Percentiles rank a stretch among this genome's conserved stretches.
Evolutionary conservation across 37 sponge, comb jelly and placozoan species (phyloP).

Genomic region (Ephydatia muelleri): DNA sequence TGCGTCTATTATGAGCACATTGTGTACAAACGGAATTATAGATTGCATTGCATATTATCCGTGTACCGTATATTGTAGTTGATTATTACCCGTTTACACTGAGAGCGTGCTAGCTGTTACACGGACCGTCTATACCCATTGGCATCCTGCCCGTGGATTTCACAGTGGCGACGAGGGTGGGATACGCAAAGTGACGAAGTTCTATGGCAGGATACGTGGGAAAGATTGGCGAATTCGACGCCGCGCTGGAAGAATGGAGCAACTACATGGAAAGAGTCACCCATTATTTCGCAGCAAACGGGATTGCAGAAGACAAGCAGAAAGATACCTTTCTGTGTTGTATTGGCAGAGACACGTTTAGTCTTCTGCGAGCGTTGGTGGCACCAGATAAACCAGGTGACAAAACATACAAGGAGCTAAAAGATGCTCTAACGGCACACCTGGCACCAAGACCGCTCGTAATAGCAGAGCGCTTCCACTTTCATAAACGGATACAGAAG

Average conservation of each 20-base stretch:
- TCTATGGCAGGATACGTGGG: no score
- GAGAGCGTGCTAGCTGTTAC: no score
- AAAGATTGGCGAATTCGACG: neutral
- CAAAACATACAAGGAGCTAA: neutral
- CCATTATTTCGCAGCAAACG: neutral
- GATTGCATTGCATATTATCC: no score
- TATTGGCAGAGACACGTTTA: neutral
- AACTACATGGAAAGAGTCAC: neutral
- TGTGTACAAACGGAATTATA: no score
- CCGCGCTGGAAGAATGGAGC: no score
- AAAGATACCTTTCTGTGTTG: neutral
- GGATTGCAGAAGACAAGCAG: neutral
- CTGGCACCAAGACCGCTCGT: neutral
- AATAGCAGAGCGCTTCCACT: slow-evolving; percentile 8
- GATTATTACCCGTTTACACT: no score
- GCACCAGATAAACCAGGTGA: slow-evolving; percentile 8
- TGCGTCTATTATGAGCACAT: no score
- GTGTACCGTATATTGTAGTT: no score
- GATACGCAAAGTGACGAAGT: no score
- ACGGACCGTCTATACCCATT: no score
- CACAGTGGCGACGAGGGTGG: no score
- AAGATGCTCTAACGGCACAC: neutral
- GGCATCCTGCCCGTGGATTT: no score
- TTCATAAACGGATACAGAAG: neutral
- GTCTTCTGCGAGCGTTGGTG: neutral